Percentiles rank a stretch among this genome's conserved stretches.
These are phyloP conservation scores for Eilema caniola DNA, from an alignment of 2,888 invertebrate species.

Conservation along the genomic window DNA sequence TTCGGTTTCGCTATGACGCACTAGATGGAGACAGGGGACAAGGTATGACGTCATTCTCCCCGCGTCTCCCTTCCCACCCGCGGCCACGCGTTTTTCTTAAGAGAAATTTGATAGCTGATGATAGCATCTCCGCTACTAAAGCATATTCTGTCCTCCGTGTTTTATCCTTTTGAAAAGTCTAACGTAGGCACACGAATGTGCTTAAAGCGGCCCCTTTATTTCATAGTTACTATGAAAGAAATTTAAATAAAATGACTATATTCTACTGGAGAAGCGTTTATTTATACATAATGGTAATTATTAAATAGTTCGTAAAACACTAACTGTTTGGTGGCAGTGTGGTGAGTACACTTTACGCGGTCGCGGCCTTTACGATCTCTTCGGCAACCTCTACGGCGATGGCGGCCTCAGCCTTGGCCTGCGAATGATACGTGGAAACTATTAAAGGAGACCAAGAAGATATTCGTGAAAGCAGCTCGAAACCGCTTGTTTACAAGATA, in stretches of 20 bases:
- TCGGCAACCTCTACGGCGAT: conserved; percentile 98
- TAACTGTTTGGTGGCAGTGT: conserved; percentile 55
- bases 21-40: too few relatives aligned
- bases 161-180: too few relatives aligned
- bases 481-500: too few relatives aligned
- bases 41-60: too few relatives aligned
- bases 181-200: too few relatives aligned
- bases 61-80: too few relatives aligned
- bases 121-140: too few relatives aligned
- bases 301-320: conserved; percentile 69
- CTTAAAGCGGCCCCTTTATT: background rate
- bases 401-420: conserved; percentile 95
- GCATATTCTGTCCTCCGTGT: too few relatives aligned
- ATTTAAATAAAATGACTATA: conserved; percentile 40
- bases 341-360: conserved; percentile 61
- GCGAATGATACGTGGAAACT: conserved; percentile 41
- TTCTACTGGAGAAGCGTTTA: conserved; percentile 71
- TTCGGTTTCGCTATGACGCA: too few relatives aligned
- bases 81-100: too few relatives aligned
- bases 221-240: background rate
- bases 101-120: too few relatives aligned
- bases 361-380: conserved; percentile 95
- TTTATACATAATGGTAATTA: conserved; percentile 66
- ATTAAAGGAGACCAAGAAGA: background rate
- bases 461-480: background rate